phyloP scores from a whole-genome alignment of 2,113 vertebrate species.

The Chlamydotis undulata region DNA sequence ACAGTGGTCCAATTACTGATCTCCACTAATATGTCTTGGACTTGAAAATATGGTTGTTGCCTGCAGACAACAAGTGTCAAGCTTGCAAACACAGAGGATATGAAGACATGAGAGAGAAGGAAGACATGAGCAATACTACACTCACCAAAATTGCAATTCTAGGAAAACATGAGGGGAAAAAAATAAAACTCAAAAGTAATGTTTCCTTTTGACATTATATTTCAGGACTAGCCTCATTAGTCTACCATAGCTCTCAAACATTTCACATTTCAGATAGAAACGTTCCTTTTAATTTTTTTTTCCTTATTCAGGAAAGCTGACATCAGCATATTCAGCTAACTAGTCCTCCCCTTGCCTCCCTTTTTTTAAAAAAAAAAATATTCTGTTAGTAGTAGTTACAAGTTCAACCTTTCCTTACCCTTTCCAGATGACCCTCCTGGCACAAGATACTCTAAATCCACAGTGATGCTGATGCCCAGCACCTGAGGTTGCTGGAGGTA shows the following conservation, averaged over 20 bases:
- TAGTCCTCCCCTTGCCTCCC: rapidly evolving
- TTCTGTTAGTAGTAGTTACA: background rate
- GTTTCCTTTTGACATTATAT: constrained; percentile 16
- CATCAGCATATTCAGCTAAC: background rate
- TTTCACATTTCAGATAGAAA: background rate
- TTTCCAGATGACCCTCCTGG: background rate
- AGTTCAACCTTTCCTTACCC: background rate
- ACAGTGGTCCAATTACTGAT: background rate
- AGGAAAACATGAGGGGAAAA: background rate
- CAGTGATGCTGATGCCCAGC: background rate
- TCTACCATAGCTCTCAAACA: background rate
- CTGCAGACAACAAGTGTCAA: background rate
- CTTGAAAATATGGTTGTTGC: background rate
- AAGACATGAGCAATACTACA: background rate
- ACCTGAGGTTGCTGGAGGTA: background rate
- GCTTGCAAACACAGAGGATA: background rate
- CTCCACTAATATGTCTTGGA: background rate
- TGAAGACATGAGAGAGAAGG: background rate
- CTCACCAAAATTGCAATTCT: constrained; percentile 1
- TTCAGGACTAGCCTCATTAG: background rate
- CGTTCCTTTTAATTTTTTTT: background rate
- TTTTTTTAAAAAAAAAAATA: background rate
- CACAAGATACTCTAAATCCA: background rate
- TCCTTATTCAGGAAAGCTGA: background rate
- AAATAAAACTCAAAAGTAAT: background rate